Evolutionary conservation across 2,113 vertebrate genomes (phyloP).

Genomic region (Thalassarche chlororhynchos): DNA sequence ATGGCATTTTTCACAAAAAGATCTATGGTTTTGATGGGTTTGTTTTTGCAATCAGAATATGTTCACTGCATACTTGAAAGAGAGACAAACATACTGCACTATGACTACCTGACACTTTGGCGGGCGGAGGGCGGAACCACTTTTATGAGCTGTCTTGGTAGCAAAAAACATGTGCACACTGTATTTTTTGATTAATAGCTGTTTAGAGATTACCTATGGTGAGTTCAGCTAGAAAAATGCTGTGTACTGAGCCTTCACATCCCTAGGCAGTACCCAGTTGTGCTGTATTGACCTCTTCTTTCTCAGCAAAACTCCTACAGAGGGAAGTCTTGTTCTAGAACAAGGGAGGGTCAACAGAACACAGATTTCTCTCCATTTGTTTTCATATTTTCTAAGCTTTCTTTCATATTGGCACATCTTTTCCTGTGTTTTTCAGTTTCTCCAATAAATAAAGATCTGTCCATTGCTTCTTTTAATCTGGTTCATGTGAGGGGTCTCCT

Average conservation of each 20-base stretch:
- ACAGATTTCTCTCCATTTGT: neutral
- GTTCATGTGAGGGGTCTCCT: neutral
- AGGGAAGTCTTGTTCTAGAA: neutral
- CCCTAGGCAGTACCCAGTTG: neutral
- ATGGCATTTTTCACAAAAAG: neutral
- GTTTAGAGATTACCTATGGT: neutral
- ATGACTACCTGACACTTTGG: too few relatives aligned
- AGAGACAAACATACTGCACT: neutral
- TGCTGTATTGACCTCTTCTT: neutral
- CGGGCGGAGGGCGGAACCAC: too few relatives aligned
- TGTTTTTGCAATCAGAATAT: neutral
- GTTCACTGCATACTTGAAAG: neutral
- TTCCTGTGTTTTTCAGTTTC: neutral
- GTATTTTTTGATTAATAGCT: neutral
- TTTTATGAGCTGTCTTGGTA: neutral
- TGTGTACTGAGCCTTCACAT: neutral
- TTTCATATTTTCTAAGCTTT: neutral
- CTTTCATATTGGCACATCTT: neutral
- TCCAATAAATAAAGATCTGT: neutral
- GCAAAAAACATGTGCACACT: accelerated
- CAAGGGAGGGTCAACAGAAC: neutral
- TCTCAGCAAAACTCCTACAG: neutral
- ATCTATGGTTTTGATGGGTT: neutral
- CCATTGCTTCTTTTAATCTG: neutral
- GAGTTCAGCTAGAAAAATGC: neutral